Percentiles rank a stretch among this genome's conserved stretches.
Evolutionary conservation across 2,888 invertebrate species (phyloP).

Genomic region (Eurytoma adleriae): DNA sequence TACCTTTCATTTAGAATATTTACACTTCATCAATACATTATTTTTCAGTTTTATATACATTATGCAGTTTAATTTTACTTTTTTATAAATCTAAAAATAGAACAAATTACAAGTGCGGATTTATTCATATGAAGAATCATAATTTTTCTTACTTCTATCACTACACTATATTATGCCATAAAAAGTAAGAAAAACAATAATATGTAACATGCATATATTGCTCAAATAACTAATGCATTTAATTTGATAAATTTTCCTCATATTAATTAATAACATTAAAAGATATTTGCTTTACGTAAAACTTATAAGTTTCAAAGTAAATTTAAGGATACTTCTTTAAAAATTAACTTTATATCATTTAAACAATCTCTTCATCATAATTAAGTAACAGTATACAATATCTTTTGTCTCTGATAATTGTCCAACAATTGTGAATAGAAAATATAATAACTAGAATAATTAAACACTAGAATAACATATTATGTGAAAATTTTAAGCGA

Average conservation of each 20-base stretch:
- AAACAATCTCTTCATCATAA: conserved; percentile 49
- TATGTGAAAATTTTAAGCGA: conserved; percentile 55
- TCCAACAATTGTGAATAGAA: conserved; percentile 57
- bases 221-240: conserved; percentile 12
- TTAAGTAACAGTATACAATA: conserved; percentile 59
- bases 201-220: neutral
- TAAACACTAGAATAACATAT: conserved; percentile 56
- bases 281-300: conserved; percentile 16
- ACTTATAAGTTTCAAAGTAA: conserved; percentile 30
- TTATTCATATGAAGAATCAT: neutral
- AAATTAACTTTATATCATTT: conserved; percentile 44
- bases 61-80: conserved; percentile 35
- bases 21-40: conserved; percentile 38
- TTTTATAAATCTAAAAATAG: conserved; percentile 31
- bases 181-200: neutral
- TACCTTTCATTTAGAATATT: conserved; percentile 42
- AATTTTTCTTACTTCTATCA: neutral
- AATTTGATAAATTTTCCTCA: conserved; percentile 22
- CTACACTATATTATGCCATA: neutral
- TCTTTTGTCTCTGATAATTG: conserved; percentile 52
- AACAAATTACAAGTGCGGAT: neutral
- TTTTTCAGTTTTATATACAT: conserved; percentile 44
- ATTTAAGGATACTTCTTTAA: conserved; percentile 49
- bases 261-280: conserved; percentile 13
- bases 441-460: conserved; percentile 53